phyloP scores from a whole-genome alignment of 2,113 vertebrate species.

The Suricata suricatta region DNA sequence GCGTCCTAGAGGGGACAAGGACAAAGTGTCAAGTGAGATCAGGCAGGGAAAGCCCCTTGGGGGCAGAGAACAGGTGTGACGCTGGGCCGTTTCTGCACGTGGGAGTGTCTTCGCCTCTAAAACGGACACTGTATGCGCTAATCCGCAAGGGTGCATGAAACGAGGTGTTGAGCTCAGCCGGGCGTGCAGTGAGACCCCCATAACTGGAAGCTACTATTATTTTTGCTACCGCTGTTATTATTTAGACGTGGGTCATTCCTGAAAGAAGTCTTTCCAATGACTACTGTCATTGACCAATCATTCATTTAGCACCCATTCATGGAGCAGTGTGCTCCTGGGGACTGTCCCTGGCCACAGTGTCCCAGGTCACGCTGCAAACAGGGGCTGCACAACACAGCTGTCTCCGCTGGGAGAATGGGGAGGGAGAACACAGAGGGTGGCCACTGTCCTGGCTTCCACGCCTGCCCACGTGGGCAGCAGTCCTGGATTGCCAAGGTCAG shows the following conservation, averaged over 20 bases:
- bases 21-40: fast-evolving
- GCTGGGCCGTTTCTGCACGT: background rate
- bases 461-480: too few relatives aligned
- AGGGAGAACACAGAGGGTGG: fast-evolving
- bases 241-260: background rate
- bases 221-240: too few relatives aligned
- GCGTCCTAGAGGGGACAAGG: fast-evolving
- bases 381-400: background rate
- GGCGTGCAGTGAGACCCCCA: fast-evolving
- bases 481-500: background rate
- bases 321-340: fast-evolving
- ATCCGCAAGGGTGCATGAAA: fast-evolving
- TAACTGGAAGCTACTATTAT: too few relatives aligned
- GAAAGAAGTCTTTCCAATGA: background rate
- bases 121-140: fast-evolving
- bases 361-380: background rate
- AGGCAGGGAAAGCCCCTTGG: fast-evolving
- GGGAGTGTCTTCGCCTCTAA: background rate
- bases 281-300: background rate
- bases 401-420: background rate
- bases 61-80: fast-evolving
- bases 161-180: fast-evolving
- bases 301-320: background rate
- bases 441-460: fast-evolving
- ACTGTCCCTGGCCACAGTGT: background rate